A percentile compares a stretch with the other conserved stretches of the same genome.
Evolutionary conservation across 2,113 vertebrate species (phyloP).

Genomic region (Hylia prasina): DNA sequence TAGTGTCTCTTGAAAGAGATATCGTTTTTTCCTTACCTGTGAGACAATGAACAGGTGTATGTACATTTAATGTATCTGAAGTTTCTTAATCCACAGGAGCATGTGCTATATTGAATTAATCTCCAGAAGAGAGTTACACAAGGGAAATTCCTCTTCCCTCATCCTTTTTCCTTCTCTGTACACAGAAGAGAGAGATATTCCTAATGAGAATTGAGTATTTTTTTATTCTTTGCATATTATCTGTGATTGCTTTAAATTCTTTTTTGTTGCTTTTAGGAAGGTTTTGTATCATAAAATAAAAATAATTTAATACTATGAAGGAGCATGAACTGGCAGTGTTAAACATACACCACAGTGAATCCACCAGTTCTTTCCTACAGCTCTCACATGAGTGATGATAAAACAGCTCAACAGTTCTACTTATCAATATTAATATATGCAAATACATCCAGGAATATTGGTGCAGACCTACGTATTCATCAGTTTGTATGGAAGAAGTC

Average conservation of each 20-base stretch:
- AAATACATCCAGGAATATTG: background rate
- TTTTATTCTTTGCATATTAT: background rate
- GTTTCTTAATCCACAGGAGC: background rate
- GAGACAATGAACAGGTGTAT: background rate
- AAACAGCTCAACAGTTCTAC: background rate
- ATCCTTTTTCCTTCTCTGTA: background rate
- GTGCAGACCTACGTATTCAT: background rate
- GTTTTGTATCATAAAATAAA: background rate
- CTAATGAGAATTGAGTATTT: background rate
- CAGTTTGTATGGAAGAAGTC: background rate
- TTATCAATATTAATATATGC: background rate
- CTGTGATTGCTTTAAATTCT: background rate
- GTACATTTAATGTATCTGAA: background rate
- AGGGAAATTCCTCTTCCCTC: background rate
- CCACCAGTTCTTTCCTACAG: background rate
- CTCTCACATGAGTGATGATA: background rate
- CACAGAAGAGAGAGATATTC: background rate
- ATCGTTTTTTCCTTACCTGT: background rate
- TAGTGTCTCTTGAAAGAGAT: background rate
- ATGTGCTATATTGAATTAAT: background rate
- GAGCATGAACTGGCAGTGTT: background rate
- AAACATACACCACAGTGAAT: background rate
- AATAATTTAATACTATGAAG: background rate
- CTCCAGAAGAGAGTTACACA: background rate
- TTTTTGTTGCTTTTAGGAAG: background rate